Evolutionary conservation across 2,113 vertebrate genomes (phyloP), one percentile per base, ranked within the genome.

Genomic region (Hippocampus barbouri): DNA sequence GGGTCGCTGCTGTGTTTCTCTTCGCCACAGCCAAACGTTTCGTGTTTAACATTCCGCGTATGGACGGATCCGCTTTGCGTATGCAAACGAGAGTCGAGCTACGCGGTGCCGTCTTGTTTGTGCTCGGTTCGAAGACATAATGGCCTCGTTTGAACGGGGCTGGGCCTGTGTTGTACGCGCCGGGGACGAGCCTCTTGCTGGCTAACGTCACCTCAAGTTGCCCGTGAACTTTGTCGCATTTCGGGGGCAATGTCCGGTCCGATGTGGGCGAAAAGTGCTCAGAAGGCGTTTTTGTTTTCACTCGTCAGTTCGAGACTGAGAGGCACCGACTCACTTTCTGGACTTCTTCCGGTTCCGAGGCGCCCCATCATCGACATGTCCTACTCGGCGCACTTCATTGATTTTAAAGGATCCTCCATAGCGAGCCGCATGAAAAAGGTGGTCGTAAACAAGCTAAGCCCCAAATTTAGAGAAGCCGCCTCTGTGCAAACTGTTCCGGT

Each of bases 321-420:
- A 75, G 80, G 76, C 69, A 73, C 62, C 81, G 79, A 69, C 68
- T 63, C 83, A 82, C 86, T 86, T 84, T 77, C 70, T 25, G 78
- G 85, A 88, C 78, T 89, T 81, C 67, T 59, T 27, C 51, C 75
- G 68, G 38, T 76, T 27, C 68, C 76, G 27, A 84, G 89, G 69
- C 93, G 95, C 74, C 83, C 83, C 87, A 93, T 96, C 88, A 87
- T 98, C 89, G 96, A 96, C 79, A 88, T 94, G 94, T 98, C 96
- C 75, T 97, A 95, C 90, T 93, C 95, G 3, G 90, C 92, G 73
- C 95, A 96, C 92, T 97, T 98, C 90, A 93, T 96, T 95, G 96
- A 98, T 92, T 95, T 95, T 77, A 90, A 92, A 79, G 93, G 94
- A 79, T 95, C 95, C 43, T 92, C 94, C 76, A 95, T 97, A 87